Percentiles rank a stretch among this genome's conserved stretches.
Evolutionary conservation across 2,797 vertebrate genomes (phyloP).

Genomic region (Percopsis omiscomaycus): DNA sequence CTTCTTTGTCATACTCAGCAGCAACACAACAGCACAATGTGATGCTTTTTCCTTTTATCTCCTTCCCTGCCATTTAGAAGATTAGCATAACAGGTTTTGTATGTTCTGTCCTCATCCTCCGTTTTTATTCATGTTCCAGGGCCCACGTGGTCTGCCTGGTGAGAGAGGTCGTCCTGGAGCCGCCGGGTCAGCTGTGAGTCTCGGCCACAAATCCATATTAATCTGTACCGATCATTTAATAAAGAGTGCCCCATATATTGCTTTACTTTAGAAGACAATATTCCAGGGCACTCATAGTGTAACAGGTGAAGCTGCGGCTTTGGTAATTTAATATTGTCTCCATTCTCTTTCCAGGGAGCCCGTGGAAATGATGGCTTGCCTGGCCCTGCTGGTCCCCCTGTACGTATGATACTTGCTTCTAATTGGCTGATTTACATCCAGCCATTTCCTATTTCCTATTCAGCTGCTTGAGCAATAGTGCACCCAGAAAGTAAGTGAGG

Average conservation of each 20-base stretch:
- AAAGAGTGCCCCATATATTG: not conserved
- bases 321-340: conserved; percentile 1
- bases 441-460: not conserved
- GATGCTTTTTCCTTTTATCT: not conserved
- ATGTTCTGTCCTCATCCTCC: too few relatives aligned
- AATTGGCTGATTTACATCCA: not conserved
- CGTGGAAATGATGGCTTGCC: conserved; percentile 95
- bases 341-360: conserved; percentile 81
- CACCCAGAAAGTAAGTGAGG: conserved; percentile 4
- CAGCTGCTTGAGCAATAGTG: not conserved
- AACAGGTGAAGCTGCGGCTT: conserved; percentile 1
- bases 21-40: not conserved
- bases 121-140: conserved; percentile 69
- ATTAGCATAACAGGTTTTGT: too few relatives aligned
- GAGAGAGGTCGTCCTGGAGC: conserved; percentile 94
- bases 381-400: conserved; percentile 93
- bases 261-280: not conserved
- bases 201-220: not conserved
- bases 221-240: not conserved
- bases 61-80: not conserved
- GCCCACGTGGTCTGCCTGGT: conserved; percentile 93
- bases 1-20: too few relatives aligned
- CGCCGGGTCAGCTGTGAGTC: conserved; percentile 91
- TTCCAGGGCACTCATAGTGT: not conserved
- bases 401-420: conserved; percentile 67